A percentile compares a stretch with the other conserved stretches of the same genome.
Evolutionary conservation across 2,113 vertebrate genomes (phyloP).

Genomic region (Apteryx owenii): DNA sequence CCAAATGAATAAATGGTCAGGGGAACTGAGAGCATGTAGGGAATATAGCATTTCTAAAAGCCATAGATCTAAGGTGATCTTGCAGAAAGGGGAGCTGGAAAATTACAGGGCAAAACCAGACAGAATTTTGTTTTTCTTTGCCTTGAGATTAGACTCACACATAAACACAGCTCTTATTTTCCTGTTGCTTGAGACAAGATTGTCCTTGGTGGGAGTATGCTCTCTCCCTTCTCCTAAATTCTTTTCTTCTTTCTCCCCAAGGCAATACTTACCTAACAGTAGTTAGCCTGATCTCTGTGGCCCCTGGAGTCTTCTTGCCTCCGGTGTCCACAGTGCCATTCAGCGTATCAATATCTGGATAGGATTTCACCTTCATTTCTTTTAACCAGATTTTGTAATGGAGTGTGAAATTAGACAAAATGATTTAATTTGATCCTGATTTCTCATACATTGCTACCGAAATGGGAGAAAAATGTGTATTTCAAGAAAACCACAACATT

Average conservation of each 20-base stretch:
- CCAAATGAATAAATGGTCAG: neutral
- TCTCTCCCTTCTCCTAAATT: neutral
- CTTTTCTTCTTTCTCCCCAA: neutral
- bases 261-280: neutral
- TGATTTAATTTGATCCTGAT: neutral
- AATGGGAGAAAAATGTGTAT: neutral
- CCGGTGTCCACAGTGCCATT: neutral
- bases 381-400: neutral
- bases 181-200: neutral
- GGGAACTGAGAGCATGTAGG: neutral
- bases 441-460: neutral
- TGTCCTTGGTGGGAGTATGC: neutral
- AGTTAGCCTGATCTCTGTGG: neutral
- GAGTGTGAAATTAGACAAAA: neutral
- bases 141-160: neutral
- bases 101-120: rapidly evolving
- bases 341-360: neutral
- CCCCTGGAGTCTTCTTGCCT: neutral
- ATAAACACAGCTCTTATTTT: neutral
- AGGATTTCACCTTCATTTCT: neutral
- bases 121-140: neutral
- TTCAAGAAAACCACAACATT: neutral
- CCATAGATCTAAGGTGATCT: neutral
- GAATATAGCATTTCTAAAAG: neutral
- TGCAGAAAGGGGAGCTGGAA: neutral